Conservation (phyloP, 2,797 vertebrate species). For the Hipposideros larvatus region DNA sequence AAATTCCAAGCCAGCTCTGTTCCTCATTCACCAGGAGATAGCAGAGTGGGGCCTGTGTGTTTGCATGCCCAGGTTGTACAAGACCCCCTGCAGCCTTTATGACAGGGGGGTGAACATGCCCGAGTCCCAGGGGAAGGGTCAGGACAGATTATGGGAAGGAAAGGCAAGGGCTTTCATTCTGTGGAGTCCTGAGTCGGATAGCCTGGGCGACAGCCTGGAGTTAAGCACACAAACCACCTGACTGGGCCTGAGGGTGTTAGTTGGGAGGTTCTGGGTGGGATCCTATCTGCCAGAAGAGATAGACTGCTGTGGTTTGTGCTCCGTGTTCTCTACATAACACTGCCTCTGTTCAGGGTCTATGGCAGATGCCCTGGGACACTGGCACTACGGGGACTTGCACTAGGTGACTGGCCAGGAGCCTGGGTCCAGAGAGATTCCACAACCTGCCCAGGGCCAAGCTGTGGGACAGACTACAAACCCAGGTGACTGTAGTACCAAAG, state of each 20-base stretch:
- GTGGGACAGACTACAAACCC: background rate
- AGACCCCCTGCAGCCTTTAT: background rate
- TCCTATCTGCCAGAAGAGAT: background rate
- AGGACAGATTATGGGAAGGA: background rate
- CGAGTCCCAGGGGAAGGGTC: background rate
- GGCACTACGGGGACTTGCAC: background rate
- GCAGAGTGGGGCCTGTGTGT: background rate
- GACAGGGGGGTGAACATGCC: background rate
- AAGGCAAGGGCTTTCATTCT: background rate
- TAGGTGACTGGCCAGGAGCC: background rate
- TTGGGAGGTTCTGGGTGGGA: background rate
- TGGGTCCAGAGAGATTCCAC: constrained; percentile 5
- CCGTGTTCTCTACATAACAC: background rate
- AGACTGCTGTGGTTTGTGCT: background rate
- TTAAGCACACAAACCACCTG: background rate
- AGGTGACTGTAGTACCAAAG: constrained; percentile 1
- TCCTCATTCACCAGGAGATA: background rate
- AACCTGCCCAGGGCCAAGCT: background rate
- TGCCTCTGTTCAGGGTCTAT: background rate
- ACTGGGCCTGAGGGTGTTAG: background rate
- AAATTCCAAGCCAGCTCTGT: constrained; percentile 14
- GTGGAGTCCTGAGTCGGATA: background rate
- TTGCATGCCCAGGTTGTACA: background rate
- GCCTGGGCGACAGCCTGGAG: background rate
- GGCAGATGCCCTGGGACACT: background rate